A percentile compares a stretch with the other conserved stretches of the same genome.
phyloP scores from a whole-genome alignment of 2,888 invertebrate genomes.

The Meta bourneti region DNA sequence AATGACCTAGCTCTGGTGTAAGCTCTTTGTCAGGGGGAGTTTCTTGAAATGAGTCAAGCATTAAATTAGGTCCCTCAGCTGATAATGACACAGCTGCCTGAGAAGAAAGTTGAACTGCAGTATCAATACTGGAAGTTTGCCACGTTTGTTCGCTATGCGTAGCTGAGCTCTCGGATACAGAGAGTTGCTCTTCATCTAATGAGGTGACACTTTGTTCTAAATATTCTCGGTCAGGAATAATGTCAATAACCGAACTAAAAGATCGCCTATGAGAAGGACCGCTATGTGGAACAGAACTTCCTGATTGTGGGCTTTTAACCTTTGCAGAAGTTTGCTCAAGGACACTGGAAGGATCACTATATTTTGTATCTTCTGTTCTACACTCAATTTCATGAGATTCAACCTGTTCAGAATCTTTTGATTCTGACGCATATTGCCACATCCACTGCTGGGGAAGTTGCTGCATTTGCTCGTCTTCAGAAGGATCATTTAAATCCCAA shows the following conservation, averaged over 20 bases:
- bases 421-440: conserved; percentile 69
- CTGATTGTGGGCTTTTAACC: conserved; percentile 32
- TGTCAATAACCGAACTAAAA: conserved; percentile 65
- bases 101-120: conserved; percentile 75
- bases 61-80: conserved; percentile 38
- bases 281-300: conserved; percentile 29
- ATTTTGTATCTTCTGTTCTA: neutral
- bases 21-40: conserved; percentile 78
- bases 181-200: conserved; percentile 77
- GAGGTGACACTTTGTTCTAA: conserved; percentile 39
- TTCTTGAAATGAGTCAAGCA: conserved; percentile 58
- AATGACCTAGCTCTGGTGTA: conserved; percentile 80
- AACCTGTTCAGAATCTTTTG: conserved; percentile 59
- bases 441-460: conserved; percentile 67
- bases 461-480: conserved; percentile 73
- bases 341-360: too few species aligned
- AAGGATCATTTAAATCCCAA: conserved; percentile 73
- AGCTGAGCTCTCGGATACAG: conserved; percentile 77
- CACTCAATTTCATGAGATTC: conserved; percentile 46
- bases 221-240: conserved; percentile 50
- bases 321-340: conserved; percentile 15
- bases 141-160: conserved; percentile 78
- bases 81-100: conserved; percentile 32
- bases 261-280: conserved; percentile 64
- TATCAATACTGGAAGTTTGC: conserved; percentile 77